A percentile compares a stretch with the other conserved stretches of the same genome.
phyloP scores from a whole-genome alignment of 2,888 invertebrate species.

The Chaetogeoica ovagalla region DNA sequence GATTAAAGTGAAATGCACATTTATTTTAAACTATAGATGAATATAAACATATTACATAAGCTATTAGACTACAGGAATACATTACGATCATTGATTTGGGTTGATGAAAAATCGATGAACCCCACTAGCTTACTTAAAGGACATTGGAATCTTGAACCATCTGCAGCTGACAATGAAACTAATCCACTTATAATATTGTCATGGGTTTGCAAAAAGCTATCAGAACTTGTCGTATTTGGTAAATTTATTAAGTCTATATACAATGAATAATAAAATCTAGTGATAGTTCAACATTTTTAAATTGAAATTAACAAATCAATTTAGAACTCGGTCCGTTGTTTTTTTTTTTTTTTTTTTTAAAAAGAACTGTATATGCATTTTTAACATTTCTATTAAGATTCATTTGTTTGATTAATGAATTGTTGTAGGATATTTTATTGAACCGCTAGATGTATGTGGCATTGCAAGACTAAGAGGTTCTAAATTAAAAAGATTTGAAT shows the following conservation, averaged over 20 bases:
- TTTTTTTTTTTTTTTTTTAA: too few relatives aligned
- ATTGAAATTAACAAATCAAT: not conserved
- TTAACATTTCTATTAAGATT: not conserved
- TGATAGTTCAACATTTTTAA: not conserved
- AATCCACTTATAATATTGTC: constrained; percentile 70
- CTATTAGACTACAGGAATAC: constrained; percentile 64
- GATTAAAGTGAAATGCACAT: not conserved
- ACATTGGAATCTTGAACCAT: constrained; percentile 41
- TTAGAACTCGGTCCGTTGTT: not conserved
- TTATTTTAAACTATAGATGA: constrained; percentile 59
- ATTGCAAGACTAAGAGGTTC: constrained; percentile 50
- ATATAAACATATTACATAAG: constrained; percentile 64
- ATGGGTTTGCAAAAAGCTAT: constrained; percentile 68
- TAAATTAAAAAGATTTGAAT: constrained; percentile 39
- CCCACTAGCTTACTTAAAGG: constrained; percentile 37
- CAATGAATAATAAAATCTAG: not conserved
- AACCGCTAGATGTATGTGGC: constrained; percentile 41
- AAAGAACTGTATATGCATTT: too few relatives aligned
- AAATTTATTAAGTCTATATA: constrained; percentile 49
- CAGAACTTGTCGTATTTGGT: constrained; percentile 66
- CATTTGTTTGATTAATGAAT: not conserved
- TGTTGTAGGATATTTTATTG: constrained; percentile 44
- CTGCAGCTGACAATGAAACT: constrained; percentile 36
- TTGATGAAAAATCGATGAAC: constrained; percentile 62
- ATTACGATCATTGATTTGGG: constrained; percentile 66